phyloP scores from a whole-genome alignment of 2,888 invertebrate species.

The Dendrolimus houi region DNA sequence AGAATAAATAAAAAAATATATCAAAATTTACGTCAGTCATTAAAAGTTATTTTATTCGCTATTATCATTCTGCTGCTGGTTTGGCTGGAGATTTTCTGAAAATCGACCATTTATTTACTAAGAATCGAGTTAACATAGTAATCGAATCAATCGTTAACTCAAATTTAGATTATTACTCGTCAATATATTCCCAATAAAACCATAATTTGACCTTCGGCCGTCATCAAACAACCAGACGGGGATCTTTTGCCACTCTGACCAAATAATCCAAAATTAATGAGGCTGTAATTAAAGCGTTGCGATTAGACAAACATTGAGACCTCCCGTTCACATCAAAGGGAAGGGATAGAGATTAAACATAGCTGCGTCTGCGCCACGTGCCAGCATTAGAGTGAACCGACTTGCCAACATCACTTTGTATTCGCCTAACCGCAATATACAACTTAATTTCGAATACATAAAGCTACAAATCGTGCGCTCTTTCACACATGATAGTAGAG shows the following conservation, averaged over 20 bases:
- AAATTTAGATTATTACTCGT: no score
- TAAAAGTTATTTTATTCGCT: no score
- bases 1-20: no score
- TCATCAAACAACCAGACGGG: slow-evolving; percentile 12
- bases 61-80: no score
- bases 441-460: slow-evolving; percentile 9
- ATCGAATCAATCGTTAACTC: no score
- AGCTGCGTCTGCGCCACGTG: slow-evolving; percentile 69
- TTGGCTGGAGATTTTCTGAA: no score
- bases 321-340: slow-evolving; percentile 57
- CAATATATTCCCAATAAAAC: not conserved
- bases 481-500: slow-evolving; percentile 5
- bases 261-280: slow-evolving; percentile 73
- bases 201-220: slow-evolving; percentile 12
- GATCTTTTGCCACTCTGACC: slow-evolving; percentile 25
- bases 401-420: slow-evolving; percentile 20
- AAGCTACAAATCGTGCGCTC: slow-evolving; percentile 15
- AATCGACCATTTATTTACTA: no score
- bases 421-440: not conserved
- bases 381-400: slow-evolving; percentile 45
- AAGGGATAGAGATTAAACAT: slow-evolving; percentile 61
- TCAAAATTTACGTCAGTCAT: no score
- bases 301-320: slow-evolving; percentile 65
- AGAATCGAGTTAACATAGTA: no score
- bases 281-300: slow-evolving; percentile 63